Base-by-base conservation (phyloP, 2,797 vertebrate genomes). In the Sebastolobus alascanus region DNA sequence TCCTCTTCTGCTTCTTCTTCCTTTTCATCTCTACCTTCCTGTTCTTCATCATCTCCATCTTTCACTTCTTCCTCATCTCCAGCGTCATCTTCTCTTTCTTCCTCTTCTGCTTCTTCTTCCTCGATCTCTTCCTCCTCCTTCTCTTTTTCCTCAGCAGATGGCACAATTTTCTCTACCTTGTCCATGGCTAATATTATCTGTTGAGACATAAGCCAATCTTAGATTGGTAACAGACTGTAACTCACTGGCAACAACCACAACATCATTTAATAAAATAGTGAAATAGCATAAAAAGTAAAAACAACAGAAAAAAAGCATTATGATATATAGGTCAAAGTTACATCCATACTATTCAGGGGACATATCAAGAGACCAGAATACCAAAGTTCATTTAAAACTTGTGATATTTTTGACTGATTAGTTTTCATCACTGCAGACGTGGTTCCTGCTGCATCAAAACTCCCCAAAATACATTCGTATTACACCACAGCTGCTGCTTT, bases 31-130 rank as follows among this genome's bases (percentile, higher is more conserved):
- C 31, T 85, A 94, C 95, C 77, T 95, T 95, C 83, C 93, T 96
- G 89, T 94, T 90, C 96, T 92, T 90, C 86, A 94, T 95, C 84
- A 96, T 96, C 86, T 95, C 94, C 77, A 95, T 95, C 89, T 92
- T 89, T 96, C 92, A 85, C 85, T 75, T 85, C 73, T 61, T 86
- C 97, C 94, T 87, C 85, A 96, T 94, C 84, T 96, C n/a, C 25
- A 1, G 18, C 8, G 0, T 33, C 37, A 6, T n/a, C 31, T 8
- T 35, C 55, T 9, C 3, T 22, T 46, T 61, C 63, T 58, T 70
- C 68, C 3, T 60, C 29, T 52, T 27, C 16, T 18, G 38, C 27
- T 79, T 86, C 75, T 4, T 54, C 20, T 40, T 67, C 65, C 9
- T 35, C 4, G 0, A 27, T 22, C 7, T 61, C 63, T 58, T 70